Conservation (phyloP, 37 sponge, comb jelly and placozoan species). For the Ephydatia muelleri region DNA sequence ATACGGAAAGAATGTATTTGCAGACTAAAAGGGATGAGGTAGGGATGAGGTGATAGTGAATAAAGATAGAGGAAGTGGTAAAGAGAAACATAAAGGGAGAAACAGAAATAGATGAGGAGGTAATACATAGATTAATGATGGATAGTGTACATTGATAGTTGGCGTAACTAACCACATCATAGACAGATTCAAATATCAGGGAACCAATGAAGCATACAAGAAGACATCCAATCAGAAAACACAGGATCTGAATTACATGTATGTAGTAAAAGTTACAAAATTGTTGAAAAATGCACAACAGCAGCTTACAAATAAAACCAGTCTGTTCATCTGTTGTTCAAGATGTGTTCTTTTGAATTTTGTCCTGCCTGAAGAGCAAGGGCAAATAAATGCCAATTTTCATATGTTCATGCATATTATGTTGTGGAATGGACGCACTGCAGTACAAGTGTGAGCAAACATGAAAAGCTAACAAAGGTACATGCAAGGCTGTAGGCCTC, state of each 20-base stretch:
- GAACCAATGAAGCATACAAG: constrained; percentile 65
- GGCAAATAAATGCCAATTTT: background rate
- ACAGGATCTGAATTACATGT: constrained; percentile 62
- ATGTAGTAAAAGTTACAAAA: background rate
- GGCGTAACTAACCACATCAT: constrained; percentile 60
- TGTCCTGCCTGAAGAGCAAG: constrained; percentile 65
- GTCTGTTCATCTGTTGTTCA: constrained; percentile 79
- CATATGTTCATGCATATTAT: background rate
- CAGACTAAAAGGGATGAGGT: background rate
- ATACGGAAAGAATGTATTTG: background rate
- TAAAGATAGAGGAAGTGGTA: background rate
- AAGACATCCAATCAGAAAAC: constrained; percentile 44
- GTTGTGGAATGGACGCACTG: background rate
- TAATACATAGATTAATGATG: background rate
- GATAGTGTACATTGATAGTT: too few relatives aligned
- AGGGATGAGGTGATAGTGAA: background rate
- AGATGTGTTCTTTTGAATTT: constrained; percentile 87
- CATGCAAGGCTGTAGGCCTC: too few relatives aligned
- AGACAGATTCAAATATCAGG: constrained; percentile 68
- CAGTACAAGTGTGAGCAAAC: background rate
- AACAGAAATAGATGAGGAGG: too few relatives aligned
- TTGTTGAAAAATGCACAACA: background rate
- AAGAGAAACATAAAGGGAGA: background rate
- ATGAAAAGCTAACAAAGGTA: too few relatives aligned
- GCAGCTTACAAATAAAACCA: constrained; percentile 83